These are phyloP conservation scores for Scopus umbretta DNA, from an alignment of 2,113 vertebrate species.

Conservation along the genomic window DNA sequence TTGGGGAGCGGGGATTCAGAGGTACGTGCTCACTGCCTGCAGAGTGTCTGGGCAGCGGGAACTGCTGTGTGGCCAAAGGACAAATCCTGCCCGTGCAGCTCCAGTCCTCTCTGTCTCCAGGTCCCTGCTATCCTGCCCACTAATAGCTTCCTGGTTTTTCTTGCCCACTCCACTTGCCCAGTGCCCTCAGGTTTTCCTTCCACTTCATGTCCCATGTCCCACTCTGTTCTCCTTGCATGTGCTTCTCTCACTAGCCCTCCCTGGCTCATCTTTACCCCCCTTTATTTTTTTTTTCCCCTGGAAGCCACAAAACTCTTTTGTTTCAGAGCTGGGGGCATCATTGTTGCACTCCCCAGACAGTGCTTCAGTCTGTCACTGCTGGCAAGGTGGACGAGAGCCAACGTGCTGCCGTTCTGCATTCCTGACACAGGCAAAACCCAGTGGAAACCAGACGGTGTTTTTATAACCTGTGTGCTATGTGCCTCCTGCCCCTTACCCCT, in stretches of 20 bases:
- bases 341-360: background rate
- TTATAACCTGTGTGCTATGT: accelerated
- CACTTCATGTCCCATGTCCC: background rate
- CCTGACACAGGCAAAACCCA: background rate
- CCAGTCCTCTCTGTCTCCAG: background rate
- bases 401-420: background rate
- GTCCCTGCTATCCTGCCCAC: background rate
- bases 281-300: background rate
- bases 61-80: background rate
- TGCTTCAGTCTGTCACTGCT: background rate
- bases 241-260: background rate
- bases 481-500: background rate
- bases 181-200: background rate
- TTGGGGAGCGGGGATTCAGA: background rate
- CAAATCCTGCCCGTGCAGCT: background rate
- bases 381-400: background rate
- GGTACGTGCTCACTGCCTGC: background rate
- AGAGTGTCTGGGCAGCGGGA: background rate
- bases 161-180: background rate
- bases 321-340: background rate
- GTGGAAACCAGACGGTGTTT: background rate
- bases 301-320: background rate
- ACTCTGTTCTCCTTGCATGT: background rate
- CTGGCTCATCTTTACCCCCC: background rate
- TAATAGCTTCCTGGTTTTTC: background rate